Evolutionary conservation across 2,113 vertebrate species (phyloP), one percentile per base, ranked within the genome.

Genomic region (Struthidea cinerea): DNA sequence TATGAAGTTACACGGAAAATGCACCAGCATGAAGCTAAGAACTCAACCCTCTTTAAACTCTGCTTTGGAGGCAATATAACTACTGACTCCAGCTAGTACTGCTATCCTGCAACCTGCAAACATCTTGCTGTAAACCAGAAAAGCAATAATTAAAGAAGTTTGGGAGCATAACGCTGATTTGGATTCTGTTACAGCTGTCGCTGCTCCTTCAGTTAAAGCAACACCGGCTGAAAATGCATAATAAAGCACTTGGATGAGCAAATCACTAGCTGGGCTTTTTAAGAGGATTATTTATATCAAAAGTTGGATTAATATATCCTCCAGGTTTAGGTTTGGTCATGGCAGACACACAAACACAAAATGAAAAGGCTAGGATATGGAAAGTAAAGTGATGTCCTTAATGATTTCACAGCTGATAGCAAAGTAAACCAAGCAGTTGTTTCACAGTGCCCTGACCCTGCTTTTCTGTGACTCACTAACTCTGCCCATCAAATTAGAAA

Each of bases 401-500:
- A 26, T 0, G 44, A 87, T 90, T 84, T 90, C 90, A 57, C 90
- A 95, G 90, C 88, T 50, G 90, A 95, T 44, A 69, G 61, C 77
- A 81, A 94, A 69, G 92, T 93, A 94, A 96, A 94, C 61, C 49
- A 82, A 92, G 88, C 76, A 71, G 69, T 84, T 78, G 41, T 81
- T 87, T 88, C 94, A 60, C 71, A 81, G 71, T 11, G 83, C 68
- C 57, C 89, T 79, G 86, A 96, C 80, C 86, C 93, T 71, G 88
- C 83, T 74, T 95, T 96, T 96, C 87, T 94, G 76, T 50, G 5
- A 84, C 79, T 96, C 76, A 8, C 77, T 86, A 84, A 95, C 92
- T 93, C 90, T 96, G 94, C 94, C 93, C 92, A 94, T 90, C 96
- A 94, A 90, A 96, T 95, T 93, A 95, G 83, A 94, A 96, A 94